Conservation (phyloP, 2,797 vertebrate genomes). For the Molossus alvarezi region DNA sequence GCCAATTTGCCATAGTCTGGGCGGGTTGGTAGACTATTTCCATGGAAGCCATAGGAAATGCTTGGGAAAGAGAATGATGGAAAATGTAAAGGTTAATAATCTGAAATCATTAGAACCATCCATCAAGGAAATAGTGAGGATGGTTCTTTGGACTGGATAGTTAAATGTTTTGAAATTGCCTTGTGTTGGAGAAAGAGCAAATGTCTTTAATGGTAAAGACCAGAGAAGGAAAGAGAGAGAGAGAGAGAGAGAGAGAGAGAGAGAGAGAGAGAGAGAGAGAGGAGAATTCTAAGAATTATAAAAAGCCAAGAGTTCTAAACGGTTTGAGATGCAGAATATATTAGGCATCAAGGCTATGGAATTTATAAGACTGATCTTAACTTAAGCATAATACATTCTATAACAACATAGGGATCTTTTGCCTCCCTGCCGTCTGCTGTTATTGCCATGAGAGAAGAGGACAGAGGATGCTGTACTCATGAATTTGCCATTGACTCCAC, state of each 20-base stretch:
- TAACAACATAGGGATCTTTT: not conserved
- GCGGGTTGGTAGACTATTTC: not conserved
- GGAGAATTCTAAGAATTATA: not conserved
- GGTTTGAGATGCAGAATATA: not conserved
- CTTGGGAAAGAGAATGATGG: not conserved
- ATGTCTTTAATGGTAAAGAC: not conserved
- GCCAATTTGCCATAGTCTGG: too few species aligned
- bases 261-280: not conserved
- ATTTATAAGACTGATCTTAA: slow-evolving; percentile 29
- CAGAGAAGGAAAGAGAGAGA: not conserved
- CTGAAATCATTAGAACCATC: slow-evolving; percentile 23
- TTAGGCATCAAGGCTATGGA: not conserved
- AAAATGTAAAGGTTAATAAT: slow-evolving; percentile 14
- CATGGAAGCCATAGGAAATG: not conserved
- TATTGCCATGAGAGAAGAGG: not conserved
- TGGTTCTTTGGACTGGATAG: not conserved
- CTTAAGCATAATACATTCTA: slow-evolving; percentile 40
- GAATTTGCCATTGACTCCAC: slow-evolving; percentile 2
- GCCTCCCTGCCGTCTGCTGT: not conserved
- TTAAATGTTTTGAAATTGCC: slow-evolving; percentile 32
- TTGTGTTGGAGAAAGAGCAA: not conserved
- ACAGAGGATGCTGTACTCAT: not conserved
- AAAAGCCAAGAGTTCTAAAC: not conserved
- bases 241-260: not conserved
- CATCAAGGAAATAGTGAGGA: slow-evolving; percentile 18